Evolutionary conservation across 2,888 invertebrate species (phyloP).

Genomic region (Acleris laterana): DNA sequence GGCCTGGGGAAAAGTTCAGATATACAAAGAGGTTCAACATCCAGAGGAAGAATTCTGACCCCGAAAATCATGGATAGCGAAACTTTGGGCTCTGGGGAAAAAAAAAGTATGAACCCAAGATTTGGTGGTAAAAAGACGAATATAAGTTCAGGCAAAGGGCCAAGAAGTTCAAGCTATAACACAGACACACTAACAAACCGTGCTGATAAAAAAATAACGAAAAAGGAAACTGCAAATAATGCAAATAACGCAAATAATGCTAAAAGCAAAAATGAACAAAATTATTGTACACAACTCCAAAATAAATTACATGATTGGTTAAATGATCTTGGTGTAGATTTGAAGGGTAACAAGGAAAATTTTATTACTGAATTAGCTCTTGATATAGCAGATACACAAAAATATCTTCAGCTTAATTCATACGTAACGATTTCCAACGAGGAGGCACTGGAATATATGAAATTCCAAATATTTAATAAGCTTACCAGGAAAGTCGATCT

Average conservation of each 20-base stretch:
- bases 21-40: no score
- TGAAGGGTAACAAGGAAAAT: slow-evolving; percentile 39
- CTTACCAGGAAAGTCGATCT: slow-evolving; percentile 46
- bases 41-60: no score
- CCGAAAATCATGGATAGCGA: no score
- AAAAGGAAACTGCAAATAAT: background rate
- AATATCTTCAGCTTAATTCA: slow-evolving; percentile 56
- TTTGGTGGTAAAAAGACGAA: no score
- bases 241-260: slow-evolving; percentile 30
- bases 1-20: no score
- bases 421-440: slow-evolving; percentile 43
- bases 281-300: slow-evolving; percentile 31
- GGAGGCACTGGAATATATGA: slow-evolving; percentile 59
- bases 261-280: slow-evolving; percentile 42
- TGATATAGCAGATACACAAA: slow-evolving; percentile 57
- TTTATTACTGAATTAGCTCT: slow-evolving; percentile 48
- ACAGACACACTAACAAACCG: background rate
- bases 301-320: slow-evolving; percentile 47
- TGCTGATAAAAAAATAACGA: background rate
- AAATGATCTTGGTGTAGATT: slow-evolving; percentile 34
- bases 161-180: no score
- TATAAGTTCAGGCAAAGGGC: no score
- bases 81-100: no score
- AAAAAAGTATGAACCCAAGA: no score
- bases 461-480: slow-evolving; percentile 57